These are phyloP conservation scores for Amblyraja radiata DNA, from an alignment of 2,797 vertebrate genomes.

Conservation along the genomic window DNA sequence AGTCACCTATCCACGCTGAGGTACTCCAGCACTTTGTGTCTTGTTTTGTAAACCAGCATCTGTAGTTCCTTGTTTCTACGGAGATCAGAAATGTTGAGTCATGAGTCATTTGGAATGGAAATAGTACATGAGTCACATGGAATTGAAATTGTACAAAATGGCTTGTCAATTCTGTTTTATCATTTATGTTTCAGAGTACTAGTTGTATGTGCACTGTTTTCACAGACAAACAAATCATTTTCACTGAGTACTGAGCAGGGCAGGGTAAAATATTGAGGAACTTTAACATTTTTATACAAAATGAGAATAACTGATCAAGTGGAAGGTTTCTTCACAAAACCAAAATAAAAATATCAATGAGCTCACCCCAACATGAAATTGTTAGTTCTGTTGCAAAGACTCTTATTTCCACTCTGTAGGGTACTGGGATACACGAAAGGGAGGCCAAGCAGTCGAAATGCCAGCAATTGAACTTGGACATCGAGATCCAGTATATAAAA, in stretches of 20 bases:
- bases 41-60: no score
- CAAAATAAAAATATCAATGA: neutral
- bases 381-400: neutral
- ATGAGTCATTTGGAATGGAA: neutral
- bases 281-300: neutral
- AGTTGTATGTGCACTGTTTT: neutral
- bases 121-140: neutral
- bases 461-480: slow-evolving; percentile 79
- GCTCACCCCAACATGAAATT: slow-evolving; percentile 4
- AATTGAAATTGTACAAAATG: slow-evolving; percentile 7
- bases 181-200: neutral
- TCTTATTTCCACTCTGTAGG: slow-evolving; percentile 51
- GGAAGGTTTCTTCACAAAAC: neutral
- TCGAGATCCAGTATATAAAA: slow-evolving; percentile 82
- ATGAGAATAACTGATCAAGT: neutral
- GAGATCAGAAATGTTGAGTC: neutral
- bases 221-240: neutral
- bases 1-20: no score
- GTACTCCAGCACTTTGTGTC: no score
- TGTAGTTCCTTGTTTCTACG: no score
- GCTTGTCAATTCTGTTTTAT: neutral
- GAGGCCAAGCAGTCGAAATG: slow-evolving; percentile 69
- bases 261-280: neutral
- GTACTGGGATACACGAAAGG: slow-evolving; percentile 85
- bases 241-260: neutral